These are phyloP conservation scores for Alectoris magna DNA, from an alignment of 2,797 vertebrate genomes.

Conservation along the genomic window DNA sequence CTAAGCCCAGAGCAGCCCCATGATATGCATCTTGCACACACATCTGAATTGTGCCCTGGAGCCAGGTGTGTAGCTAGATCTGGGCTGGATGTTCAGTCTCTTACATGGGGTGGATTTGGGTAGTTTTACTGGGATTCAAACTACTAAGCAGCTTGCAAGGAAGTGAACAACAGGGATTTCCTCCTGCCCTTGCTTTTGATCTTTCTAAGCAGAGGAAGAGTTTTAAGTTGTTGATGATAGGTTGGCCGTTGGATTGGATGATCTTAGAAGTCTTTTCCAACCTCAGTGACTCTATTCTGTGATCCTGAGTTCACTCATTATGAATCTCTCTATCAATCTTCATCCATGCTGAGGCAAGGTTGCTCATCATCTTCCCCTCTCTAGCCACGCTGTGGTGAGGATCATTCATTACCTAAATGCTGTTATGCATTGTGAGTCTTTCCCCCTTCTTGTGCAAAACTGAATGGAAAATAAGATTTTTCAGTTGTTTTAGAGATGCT, in stretches of 20 bases:
- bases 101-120: fast-evolving
- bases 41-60: not conserved
- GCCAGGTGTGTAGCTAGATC: not conserved
- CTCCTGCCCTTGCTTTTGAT: not conserved
- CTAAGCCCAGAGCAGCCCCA: not conserved
- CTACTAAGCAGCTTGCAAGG: not conserved
- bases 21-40: not conserved
- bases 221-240: not conserved
- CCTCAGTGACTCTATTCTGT: too few relatives aligned
- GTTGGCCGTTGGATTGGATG: too few relatives aligned
- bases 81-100: not conserved
- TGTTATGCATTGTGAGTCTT: not conserved
- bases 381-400: not conserved
- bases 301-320: fast-evolving
- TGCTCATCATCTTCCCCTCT: not conserved
- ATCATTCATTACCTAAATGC: not conserved
- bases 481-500: not conserved
- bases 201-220: not conserved
- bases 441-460: not conserved
- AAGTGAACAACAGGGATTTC: not conserved
- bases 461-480: not conserved
- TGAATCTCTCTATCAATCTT: not conserved
- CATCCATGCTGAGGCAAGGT: not conserved
- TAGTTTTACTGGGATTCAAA: not conserved
- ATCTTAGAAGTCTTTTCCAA: too few relatives aligned